Conservation (phyloP, 2,888 invertebrate species). For the Scaptodrosophila latifasciaeformis region DNA sequence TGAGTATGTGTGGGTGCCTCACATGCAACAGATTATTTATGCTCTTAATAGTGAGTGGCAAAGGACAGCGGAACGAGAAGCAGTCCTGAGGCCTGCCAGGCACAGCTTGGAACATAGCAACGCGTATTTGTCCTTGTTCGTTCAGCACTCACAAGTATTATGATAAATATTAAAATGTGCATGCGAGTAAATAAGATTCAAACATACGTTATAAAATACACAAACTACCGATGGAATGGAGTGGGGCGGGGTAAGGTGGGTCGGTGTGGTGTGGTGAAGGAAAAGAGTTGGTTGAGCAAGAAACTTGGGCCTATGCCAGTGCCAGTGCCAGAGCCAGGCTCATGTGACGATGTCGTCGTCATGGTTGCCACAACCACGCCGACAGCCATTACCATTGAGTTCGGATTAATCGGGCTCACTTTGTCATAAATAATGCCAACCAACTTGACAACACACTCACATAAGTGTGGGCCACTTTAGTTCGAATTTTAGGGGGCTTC, state of each 20-base stretch:
- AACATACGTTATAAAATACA: constrained; percentile 10
- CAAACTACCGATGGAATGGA: not conserved
- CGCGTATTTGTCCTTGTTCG: too few species aligned
- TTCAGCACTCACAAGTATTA: too few species aligned
- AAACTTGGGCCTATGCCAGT: constrained; percentile 14
- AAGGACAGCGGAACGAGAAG: not conserved
- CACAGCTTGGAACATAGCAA: too few species aligned
- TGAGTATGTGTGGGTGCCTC: too few species aligned
- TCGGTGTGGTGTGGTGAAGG: too few species aligned
- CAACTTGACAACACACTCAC: constrained; percentile 22
- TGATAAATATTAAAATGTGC: constrained; percentile 59
- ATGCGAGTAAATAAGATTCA: constrained; percentile 47
- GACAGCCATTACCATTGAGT: constrained; percentile 36
- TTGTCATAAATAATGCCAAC: constrained; percentile 65
- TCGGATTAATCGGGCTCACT: constrained; percentile 59
- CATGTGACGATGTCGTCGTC: constrained; percentile 8
- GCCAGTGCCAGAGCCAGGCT: too few species aligned
- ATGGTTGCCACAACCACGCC: not conserved
- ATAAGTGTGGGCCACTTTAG: too few species aligned
- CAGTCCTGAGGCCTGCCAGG: not conserved
- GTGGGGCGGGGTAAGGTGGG: too few species aligned
- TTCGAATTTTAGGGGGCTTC: too few species aligned
- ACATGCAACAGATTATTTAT: constrained; percentile 65
- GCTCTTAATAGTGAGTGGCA: constrained; percentile 41
- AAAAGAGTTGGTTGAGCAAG: too few species aligned